Evolutionary conservation across 2,797 vertebrate genomes (phyloP).

Genomic region (Halcyon chelicuti): DNA sequence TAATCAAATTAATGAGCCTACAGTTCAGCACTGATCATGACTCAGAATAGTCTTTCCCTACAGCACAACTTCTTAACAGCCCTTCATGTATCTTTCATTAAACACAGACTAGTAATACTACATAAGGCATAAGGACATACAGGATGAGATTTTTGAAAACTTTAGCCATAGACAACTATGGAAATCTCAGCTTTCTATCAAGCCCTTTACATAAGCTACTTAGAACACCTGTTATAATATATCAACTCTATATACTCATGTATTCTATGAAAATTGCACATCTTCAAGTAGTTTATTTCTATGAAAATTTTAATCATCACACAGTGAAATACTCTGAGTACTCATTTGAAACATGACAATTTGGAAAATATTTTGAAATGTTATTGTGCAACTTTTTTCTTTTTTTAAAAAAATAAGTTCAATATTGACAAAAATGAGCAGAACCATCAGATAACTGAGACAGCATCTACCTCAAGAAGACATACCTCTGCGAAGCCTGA

Average conservation of each 20-base stretch:
- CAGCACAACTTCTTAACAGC: slow-evolving; percentile 67
- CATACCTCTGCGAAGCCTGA: not conserved
- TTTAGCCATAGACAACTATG: not conserved
- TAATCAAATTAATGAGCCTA: slow-evolving; percentile 77
- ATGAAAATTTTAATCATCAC: not conserved
- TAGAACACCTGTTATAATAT: not conserved
- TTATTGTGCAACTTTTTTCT: not conserved
- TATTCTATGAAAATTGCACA: fast-evolving
- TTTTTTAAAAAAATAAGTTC: not conserved
- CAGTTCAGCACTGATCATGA: slow-evolving; percentile 65
- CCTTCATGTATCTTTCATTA: slow-evolving; percentile 73
- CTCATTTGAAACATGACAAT: not conserved
- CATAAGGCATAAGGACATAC: slow-evolving; percentile 40
- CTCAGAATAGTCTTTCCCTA: slow-evolving; percentile 71
- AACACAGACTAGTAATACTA: slow-evolving; percentile 27
- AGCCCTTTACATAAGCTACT: not conserved
- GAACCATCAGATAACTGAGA: not conserved
- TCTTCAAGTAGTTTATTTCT: not conserved
- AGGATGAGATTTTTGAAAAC: not conserved
- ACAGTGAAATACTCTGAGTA: not conserved
- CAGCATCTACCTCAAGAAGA: not conserved
- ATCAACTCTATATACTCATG: not conserved
- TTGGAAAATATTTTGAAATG: not conserved
- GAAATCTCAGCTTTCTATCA: not conserved
- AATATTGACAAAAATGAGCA: not conserved